phyloP scores from a whole-genome alignment of 2,888 invertebrate genomes.

The Lasius platythorax region DNA sequence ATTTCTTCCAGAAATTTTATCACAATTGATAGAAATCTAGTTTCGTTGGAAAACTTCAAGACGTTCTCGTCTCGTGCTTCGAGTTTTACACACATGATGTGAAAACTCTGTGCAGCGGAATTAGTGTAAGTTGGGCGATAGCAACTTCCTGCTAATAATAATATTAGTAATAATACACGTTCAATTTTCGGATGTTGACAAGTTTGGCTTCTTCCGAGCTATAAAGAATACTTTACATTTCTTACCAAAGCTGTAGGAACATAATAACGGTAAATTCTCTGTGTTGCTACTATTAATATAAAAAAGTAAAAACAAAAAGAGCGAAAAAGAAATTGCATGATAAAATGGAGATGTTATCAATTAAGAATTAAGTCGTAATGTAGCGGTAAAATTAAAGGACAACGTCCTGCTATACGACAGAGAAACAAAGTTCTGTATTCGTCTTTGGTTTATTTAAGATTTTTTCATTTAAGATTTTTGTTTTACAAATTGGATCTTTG shows the following conservation, averaged over 20 bases:
- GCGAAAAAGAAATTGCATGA: too few species aligned
- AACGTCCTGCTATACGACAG: too few species aligned
- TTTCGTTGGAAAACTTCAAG: slow-evolving; percentile 12
- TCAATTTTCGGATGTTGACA: neutral
- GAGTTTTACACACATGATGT: neutral
- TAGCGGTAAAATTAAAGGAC: too few species aligned
- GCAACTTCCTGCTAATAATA: neutral
- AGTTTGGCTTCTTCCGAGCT: neutral
- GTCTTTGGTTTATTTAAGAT: too few species aligned
- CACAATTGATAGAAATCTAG: slow-evolving; percentile 21
- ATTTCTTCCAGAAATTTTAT: slow-evolving; percentile 56
- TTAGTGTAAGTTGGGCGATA: neutral
- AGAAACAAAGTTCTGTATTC: too few species aligned
- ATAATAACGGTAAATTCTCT: neutral
- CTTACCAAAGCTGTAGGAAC: neutral
- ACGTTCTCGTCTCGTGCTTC: slow-evolving; percentile 18
- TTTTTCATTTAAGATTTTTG: too few species aligned
- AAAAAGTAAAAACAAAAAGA: too few species aligned
- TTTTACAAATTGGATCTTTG: too few species aligned
- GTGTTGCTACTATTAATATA: too few species aligned
- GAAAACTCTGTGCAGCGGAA: neutral
- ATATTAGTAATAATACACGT: neutral
- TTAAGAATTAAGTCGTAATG: too few species aligned
- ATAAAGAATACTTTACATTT: neutral
- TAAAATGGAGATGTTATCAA: too few species aligned